These are phyloP conservation scores for Sciurus vulgaris DNA, from an alignment of 2,797 vertebrate species.

Conservation along the genomic window DNA sequence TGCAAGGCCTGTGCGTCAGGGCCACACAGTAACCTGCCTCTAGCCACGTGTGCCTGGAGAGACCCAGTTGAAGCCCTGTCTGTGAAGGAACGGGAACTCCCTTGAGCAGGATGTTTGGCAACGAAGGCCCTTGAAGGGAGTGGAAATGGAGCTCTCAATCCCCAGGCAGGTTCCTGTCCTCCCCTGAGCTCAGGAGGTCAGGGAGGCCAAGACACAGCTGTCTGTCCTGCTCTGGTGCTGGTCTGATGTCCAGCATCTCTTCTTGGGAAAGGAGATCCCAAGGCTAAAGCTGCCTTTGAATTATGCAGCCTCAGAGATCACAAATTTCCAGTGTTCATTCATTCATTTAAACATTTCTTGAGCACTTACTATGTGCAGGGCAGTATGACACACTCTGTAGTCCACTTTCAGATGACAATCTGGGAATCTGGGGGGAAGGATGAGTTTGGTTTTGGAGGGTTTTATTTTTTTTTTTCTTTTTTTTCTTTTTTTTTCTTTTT, in stretches of 20 bases:
- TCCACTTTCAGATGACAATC: not conserved
- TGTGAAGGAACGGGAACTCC: not conserved
- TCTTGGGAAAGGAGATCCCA: not conserved
- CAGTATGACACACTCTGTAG: too few relatives aligned
- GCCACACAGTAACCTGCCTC: not conserved
- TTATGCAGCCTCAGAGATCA: not conserved
- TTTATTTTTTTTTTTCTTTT: too few relatives aligned
- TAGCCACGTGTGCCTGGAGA: not conserved
- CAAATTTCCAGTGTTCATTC: not conserved
- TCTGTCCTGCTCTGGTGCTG: not conserved
- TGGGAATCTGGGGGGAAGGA: too few relatives aligned
- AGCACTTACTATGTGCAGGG: not conserved
- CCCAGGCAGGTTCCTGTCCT: not conserved
- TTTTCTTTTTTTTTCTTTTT: too few relatives aligned
- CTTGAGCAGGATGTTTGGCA: fast-evolving
- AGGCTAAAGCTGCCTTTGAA: not conserved
- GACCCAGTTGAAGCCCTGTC: not conserved
- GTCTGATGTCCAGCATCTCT: not conserved
- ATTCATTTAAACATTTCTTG: not conserved
- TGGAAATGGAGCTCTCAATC: not conserved
- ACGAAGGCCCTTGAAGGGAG: not conserved
- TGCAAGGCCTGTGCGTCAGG: not conserved
- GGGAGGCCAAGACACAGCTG: not conserved
- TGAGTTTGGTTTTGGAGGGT: too few relatives aligned
- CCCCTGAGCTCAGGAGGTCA: not conserved